Conservation (phyloP, 2,113 vertebrate genomes). For the Cinclus cinclus region DNA sequence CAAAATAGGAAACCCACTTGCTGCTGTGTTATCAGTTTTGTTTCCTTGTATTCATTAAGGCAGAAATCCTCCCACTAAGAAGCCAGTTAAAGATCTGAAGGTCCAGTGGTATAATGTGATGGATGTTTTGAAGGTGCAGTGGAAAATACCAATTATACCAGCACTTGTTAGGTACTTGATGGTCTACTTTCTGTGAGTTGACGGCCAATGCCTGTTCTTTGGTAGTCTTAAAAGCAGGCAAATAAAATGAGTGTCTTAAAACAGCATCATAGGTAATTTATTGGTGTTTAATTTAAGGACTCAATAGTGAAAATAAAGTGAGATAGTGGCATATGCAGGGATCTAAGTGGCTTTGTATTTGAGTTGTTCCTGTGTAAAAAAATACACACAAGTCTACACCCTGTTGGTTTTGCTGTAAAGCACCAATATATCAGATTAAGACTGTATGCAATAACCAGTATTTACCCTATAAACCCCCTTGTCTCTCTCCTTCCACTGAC, state of each 20-base stretch:
- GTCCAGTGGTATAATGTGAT: background rate
- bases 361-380: background rate
- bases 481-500: background rate
- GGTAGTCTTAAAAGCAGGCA: background rate
- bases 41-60: conserved; percentile 22
- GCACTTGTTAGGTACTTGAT: background rate
- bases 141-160: background rate
- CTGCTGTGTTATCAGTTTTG: conserved; percentile 39
- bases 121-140: background rate
- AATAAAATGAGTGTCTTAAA: background rate
- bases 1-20: conserved; percentile 42
- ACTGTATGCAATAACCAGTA: background rate
- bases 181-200: background rate
- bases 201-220: background rate
- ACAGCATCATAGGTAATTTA: background rate
- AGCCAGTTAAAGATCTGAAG: background rate
- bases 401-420: background rate
- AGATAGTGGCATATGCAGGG: background rate
- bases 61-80: conserved; percentile 17
- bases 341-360: background rate
- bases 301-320: background rate
- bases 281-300: background rate
- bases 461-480: background rate
- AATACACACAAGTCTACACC: too few relatives aligned
- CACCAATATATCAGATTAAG: background rate